These are phyloP conservation scores for Dasypus novemcinctus DNA, from an alignment of 2,113 vertebrate genomes.

Conservation along the genomic window DNA sequence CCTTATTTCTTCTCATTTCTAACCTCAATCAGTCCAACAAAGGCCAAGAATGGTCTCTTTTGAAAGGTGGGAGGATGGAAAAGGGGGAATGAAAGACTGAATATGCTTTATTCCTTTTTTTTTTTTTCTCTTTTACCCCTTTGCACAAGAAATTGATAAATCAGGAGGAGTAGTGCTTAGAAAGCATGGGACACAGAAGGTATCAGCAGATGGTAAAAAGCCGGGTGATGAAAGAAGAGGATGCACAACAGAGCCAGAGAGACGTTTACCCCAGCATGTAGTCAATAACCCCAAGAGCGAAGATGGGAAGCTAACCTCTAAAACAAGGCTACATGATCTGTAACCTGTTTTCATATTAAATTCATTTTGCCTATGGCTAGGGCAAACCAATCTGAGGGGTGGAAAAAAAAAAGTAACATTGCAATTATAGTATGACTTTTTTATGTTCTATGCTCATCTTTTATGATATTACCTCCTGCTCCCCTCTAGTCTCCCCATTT, in stretches of 20 bases:
- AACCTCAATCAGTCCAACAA: not conserved
- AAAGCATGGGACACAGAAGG: not conserved
- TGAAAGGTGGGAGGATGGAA: not conserved
- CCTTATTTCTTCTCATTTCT: not conserved
- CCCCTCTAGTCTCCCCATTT: not conserved
- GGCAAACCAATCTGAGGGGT: not conserved
- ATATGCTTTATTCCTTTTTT: not conserved
- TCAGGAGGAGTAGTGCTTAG: not conserved
- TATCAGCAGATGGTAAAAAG: not conserved
- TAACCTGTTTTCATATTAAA: not conserved
- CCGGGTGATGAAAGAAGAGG: not conserved
- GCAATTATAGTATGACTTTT: not conserved
- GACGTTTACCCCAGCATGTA: not conserved
- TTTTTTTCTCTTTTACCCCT: not conserved
- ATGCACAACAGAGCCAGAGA: not conserved
- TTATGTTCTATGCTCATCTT: not conserved
- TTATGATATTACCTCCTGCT: not conserved
- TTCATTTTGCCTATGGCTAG: not conserved
- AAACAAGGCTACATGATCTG: not conserved
- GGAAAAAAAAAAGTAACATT: not conserved
- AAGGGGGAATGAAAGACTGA: not conserved
- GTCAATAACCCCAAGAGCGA: not conserved
- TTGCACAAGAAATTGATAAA: not conserved
- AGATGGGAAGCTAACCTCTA: not conserved
- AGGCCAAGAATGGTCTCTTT: not conserved